A percentile compares a stretch with the other conserved stretches of the same genome.
These are phyloP conservation scores for Bruchidius siliquastri DNA, from an alignment of 2,888 invertebrate species.

Conservation along the genomic window DNA sequence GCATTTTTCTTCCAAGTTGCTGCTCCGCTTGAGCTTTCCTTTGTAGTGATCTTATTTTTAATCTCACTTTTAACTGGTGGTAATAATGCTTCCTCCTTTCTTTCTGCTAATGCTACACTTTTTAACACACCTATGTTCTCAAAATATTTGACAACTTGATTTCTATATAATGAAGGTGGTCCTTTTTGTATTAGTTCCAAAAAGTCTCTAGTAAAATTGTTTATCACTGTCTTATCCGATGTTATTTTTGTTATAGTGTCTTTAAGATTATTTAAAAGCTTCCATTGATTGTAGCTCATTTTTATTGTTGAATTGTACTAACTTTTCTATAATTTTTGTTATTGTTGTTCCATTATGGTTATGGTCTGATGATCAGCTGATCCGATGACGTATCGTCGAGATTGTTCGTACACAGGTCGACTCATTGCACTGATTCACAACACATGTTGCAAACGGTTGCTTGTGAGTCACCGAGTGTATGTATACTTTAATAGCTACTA, in stretches of 20 bases:
- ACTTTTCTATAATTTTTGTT: neutral
- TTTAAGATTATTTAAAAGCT: constrained; percentile 45
- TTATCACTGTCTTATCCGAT: constrained; percentile 44
- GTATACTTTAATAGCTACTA: too few relatives aligned
- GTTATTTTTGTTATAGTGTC: constrained; percentile 45
- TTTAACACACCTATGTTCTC: constrained; percentile 13
- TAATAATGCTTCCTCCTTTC: constrained; percentile 20
- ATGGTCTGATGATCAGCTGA: neutral
- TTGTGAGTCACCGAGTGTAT: too few relatives aligned
- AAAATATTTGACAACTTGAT: constrained; percentile 29
- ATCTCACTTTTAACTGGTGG: constrained; percentile 21
- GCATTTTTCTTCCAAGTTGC: neutral
- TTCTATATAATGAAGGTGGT: constrained; percentile 35
- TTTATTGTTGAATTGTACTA: neutral
- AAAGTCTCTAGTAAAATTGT: constrained; percentile 48
- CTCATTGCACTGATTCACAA: too few relatives aligned
- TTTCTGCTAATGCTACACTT: neutral
- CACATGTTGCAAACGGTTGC: too few relatives aligned
- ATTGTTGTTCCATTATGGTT: neutral
- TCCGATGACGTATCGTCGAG: neutral
- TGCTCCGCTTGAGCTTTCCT: neutral
- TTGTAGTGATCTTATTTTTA: neutral
- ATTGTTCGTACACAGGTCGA: too few relatives aligned
- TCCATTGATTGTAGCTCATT: constrained; percentile 43
- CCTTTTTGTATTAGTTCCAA: constrained; percentile 47